Percentiles rank a stretch among this genome's conserved stretches.
phyloP scores from a whole-genome alignment of 1,140 invertebrate species.

The Apis mellifera region DNA sequence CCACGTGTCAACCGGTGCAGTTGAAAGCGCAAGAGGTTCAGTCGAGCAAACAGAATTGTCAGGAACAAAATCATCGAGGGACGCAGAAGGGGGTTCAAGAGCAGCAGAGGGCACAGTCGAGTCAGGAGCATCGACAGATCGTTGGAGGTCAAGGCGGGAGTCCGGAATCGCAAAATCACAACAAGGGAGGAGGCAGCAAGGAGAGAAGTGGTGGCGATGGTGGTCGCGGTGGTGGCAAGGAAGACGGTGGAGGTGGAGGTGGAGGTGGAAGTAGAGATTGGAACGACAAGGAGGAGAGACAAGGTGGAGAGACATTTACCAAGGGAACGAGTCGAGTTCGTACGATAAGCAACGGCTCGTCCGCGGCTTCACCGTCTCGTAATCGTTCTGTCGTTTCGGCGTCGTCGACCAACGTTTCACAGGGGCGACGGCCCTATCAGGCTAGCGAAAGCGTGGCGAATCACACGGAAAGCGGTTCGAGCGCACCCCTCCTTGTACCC shows the following conservation, averaged over 20 bases:
- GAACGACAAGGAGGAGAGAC: not conserved
- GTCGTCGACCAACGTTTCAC: slow-evolving; percentile 48
- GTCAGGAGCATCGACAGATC: slow-evolving; percentile 30
- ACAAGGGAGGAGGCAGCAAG: not conserved
- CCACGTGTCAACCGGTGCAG: not conserved
- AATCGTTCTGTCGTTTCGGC: slow-evolving; percentile 35
- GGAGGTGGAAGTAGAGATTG: slow-evolving; percentile 8
- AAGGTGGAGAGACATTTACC: slow-evolving; percentile 16
- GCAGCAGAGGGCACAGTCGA: slow-evolving; percentile 31
- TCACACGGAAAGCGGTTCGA: slow-evolving; percentile 73
- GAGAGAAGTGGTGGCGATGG: not conserved
- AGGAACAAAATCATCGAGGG: slow-evolving; percentile 24
- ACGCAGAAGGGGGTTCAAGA: slow-evolving; percentile 17
- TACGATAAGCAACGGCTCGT: slow-evolving; percentile 27
- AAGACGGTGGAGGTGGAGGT: not conserved
- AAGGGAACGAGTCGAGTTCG: slow-evolving; percentile 59
- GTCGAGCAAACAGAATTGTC: slow-evolving; percentile 7
- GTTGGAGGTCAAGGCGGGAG: not conserved
- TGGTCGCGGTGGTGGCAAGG: not conserved
- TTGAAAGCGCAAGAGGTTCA: not conserved
- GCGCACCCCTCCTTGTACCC: slow-evolving; percentile 73
- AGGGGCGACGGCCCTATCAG: slow-evolving; percentile 62
- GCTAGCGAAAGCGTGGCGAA: slow-evolving; percentile 72
- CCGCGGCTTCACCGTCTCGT: slow-evolving; percentile 46
- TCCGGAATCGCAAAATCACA: not conserved